Evolutionary conservation across 2,113 vertebrate genomes (phyloP).

Genomic region (Catharus fuscescens): DNA sequence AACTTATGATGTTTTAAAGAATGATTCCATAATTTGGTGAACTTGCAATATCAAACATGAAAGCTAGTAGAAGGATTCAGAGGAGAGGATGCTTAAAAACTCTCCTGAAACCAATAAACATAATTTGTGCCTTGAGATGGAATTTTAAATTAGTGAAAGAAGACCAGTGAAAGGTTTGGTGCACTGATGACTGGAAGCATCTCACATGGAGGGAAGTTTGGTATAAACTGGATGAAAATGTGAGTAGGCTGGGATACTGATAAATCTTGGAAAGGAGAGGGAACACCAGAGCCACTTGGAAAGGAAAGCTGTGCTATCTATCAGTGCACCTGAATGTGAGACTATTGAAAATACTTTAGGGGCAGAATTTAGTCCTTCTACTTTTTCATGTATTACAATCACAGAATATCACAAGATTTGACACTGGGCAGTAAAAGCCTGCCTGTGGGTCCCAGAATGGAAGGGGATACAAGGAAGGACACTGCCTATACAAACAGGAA

Average conservation of each 20-base stretch:
- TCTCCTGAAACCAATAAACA: background rate
- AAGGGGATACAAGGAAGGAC: background rate
- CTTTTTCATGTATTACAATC: background rate
- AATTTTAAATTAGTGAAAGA: background rate
- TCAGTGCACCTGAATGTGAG: background rate
- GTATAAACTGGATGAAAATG: background rate
- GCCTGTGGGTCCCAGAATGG: background rate
- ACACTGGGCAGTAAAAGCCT: background rate
- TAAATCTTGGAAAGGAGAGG: background rate
- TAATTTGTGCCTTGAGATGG: background rate
- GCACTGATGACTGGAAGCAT: background rate
- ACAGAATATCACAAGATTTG: background rate
- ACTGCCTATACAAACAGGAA: background rate
- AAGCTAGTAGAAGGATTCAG: background rate
- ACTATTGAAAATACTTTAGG: background rate
- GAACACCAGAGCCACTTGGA: background rate
- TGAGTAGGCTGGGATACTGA: background rate
- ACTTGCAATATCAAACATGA: background rate
- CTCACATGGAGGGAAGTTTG: background rate
- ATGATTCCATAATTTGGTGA: background rate
- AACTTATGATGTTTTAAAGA: background rate
- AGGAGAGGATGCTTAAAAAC: background rate
- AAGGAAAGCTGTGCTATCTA: background rate
- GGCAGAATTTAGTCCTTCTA: background rate
- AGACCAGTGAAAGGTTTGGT: background rate